Conservation (phyloP, 2,888 invertebrate genomes). For the Drosophila falleni region DNA sequence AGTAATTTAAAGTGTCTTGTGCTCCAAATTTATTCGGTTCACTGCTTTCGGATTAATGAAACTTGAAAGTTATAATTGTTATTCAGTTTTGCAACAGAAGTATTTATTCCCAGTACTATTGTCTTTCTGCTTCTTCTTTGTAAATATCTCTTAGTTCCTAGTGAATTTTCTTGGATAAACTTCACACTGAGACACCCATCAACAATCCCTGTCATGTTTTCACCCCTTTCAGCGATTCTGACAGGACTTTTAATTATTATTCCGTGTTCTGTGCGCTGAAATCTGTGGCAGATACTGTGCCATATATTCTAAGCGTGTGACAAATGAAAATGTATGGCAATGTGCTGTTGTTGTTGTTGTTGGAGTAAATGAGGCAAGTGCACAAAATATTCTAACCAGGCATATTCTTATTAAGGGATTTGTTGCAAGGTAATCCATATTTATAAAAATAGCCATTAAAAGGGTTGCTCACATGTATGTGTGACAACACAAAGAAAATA, state of each 20-base stretch:
- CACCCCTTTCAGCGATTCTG: slow-evolving; percentile 25
- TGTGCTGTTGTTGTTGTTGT: slow-evolving; percentile 47
- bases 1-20: slow-evolving; percentile 21
- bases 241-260: slow-evolving; percentile 50
- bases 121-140: not conserved
- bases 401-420: slow-evolving; percentile 71
- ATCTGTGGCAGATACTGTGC: slow-evolving; percentile 37
- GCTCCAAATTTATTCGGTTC: slow-evolving; percentile 14
- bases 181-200: slow-evolving; percentile 25
- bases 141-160: slow-evolving; percentile 7
- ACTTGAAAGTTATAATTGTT: slow-evolving; percentile 27
- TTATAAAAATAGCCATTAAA: slow-evolving; percentile 77
- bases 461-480: slow-evolving; percentile 52
- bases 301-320: slow-evolving; percentile 56
- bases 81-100: slow-evolving; percentile 4
- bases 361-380: slow-evolving; percentile 75
- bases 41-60: not conserved
- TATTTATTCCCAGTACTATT: not conserved
- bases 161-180: slow-evolving; percentile 19
- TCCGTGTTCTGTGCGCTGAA: slow-evolving; percentile 5
- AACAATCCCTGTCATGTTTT: slow-evolving; percentile 17
- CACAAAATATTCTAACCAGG: slow-evolving; percentile 58
- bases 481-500: not conserved
- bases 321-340: slow-evolving; percentile 36
- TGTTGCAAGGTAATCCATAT: slow-evolving; percentile 60